A percentile compares a stretch with the other conserved stretches of the same genome.
Evolutionary conservation across 2,113 vertebrate species (phyloP).

Genomic region (Passer domesticus): DNA sequence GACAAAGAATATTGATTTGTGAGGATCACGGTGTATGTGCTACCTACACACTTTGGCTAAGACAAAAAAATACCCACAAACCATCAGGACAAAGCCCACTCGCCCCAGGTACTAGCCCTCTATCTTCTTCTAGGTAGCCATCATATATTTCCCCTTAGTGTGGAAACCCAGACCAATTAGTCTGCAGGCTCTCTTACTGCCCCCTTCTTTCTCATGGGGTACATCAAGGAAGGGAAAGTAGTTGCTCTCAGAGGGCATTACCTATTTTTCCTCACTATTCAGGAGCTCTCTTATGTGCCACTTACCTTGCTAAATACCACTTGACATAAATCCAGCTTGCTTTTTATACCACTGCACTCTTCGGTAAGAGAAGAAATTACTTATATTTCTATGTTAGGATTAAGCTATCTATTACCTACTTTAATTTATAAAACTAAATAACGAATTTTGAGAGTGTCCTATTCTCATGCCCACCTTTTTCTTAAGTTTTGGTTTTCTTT

Average conservation of each 20-base stretch:
- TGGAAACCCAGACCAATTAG: neutral
- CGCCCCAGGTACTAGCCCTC: neutral
- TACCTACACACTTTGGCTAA: neutral
- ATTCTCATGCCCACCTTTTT: neutral
- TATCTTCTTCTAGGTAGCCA: neutral
- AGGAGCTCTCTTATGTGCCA: neutral
- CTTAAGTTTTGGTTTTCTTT: neutral
- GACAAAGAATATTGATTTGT: neutral
- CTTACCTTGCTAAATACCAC: neutral
- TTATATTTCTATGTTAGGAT: neutral
- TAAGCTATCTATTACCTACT: neutral
- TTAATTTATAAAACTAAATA: neutral
- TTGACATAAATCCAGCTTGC: neutral
- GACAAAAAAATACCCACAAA: neutral
- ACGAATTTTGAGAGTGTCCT: neutral
- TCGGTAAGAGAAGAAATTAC: neutral
- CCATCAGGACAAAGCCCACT: neutral
- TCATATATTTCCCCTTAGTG: neutral
- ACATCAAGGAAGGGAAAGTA: neutral
- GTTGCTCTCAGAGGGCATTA: neutral
- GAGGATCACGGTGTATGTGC: neutral
- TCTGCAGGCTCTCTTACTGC: neutral
- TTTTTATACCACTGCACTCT: neutral
- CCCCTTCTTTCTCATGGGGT: neutral
- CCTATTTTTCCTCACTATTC: neutral